phyloP scores from a whole-genome alignment of 2,888 invertebrate genomes.

The Epinotia ramella region DNA sequence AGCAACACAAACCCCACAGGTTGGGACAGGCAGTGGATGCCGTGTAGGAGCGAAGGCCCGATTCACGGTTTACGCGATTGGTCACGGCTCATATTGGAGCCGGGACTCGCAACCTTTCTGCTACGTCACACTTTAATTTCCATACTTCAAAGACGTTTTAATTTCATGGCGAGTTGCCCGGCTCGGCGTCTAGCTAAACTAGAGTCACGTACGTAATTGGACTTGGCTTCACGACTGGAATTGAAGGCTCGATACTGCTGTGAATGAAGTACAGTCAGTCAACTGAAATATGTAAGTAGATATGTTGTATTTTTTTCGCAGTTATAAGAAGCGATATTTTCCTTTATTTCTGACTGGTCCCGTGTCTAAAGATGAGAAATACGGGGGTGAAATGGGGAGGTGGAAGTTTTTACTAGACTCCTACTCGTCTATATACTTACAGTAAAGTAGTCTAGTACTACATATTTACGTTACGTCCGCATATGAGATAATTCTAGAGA shows the following conservation, averaged over 20 bases:
- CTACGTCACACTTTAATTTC: conserved; percentile 55
- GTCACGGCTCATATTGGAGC: conserved; percentile 45
- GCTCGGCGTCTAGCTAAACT: conserved; percentile 9
- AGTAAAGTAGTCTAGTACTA: too few relatives aligned
- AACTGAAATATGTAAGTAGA: background rate
- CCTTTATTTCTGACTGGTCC: too few relatives aligned
- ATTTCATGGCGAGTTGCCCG: conserved; percentile 54
- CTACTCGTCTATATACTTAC: too few relatives aligned
- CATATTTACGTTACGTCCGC: too few relatives aligned
- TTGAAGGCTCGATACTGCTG: conserved; percentile 14
- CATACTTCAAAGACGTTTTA: conserved; percentile 56
- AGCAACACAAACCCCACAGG: background rate
- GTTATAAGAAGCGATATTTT: too few relatives aligned
- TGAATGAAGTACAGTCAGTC: background rate
- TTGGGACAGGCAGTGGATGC: background rate
- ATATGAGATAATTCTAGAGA: too few relatives aligned
- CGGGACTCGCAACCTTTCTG: conserved; percentile 43
- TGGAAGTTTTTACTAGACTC: too few relatives aligned
- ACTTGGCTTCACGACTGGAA: conserved; percentile 34
- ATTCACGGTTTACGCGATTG: conserved; percentile 40
- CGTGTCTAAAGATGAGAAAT: too few relatives aligned
- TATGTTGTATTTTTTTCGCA: too few relatives aligned
- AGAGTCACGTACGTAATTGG: conserved; percentile 49
- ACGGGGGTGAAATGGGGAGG: too few relatives aligned
- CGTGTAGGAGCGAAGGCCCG: conserved; percentile 26